Evolutionary conservation across 1,140 invertebrate species (phyloP), one percentile per base, ranked within the genome.

Genomic region (Melipona quadrifasciata): DNA sequence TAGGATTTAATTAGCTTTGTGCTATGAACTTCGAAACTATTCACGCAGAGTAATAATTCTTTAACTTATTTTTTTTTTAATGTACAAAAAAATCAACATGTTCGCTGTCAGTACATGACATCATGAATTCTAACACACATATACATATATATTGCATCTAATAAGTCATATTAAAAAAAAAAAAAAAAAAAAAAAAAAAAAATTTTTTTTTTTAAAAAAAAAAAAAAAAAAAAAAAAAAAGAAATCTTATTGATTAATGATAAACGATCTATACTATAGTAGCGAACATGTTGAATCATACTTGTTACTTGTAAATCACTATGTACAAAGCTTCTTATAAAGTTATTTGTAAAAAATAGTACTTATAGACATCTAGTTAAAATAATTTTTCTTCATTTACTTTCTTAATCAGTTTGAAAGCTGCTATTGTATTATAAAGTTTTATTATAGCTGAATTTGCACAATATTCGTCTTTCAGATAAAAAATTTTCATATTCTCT

Each of bases 401-500:
- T 34, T 90, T 93, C 87, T 80, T 92, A 5, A 86, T 92, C 94
- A 93, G 94, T 67, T 93, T 94, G 71, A 92, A 94, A 87, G 85
- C 82, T 84, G 94, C 90, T 82, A 95, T 65, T 31, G 67, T 92
- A 86, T 94, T 89, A 53, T 93, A 93, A 34, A 95, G 84, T 80
- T 89, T 79, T 78, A 92, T 93, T 39, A 87, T 82, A 78, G 93
- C 95, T 75, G 74, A 82, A 17, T 95, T 94, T 73, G 94, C 94
- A 80, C 96, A 94, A 75, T 95, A 95, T 17, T 93, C 90, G 16
- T 95, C 95, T 84, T 95, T 95, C 51, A 97, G 91, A 87, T 95
- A 96, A 84, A 95, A 95, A 24, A 96, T 92, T 87, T 95, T 95
- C 3, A 95, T 86, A 47, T 94, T 95, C 58, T 95, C 95, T 86